Percentiles rank a stretch among this genome's conserved stretches.
These are phyloP conservation scores for Hafferia zeledoni DNA, from an alignment of 2,797 vertebrate species.

Conservation along the genomic window DNA sequence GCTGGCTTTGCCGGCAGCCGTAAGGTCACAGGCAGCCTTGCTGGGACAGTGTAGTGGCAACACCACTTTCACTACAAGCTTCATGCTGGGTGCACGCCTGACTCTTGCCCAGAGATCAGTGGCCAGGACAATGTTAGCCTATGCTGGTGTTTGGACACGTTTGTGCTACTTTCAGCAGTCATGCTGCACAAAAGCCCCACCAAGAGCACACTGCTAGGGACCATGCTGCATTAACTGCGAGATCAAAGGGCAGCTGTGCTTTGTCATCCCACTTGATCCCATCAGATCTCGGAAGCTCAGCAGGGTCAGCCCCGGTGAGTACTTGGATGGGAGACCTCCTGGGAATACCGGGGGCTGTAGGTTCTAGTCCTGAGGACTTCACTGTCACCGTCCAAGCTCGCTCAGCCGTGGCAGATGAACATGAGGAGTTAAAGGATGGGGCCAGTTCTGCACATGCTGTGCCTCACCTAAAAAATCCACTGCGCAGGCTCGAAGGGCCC, in stretches of 20 bases:
- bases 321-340: no score
- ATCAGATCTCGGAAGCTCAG: no score
- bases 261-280: neutral
- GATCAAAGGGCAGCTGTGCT: neutral
- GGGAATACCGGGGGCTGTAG: no score
- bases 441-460: no score
- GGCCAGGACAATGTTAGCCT: neutral
- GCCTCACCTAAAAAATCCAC: no score
- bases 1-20: neutral
- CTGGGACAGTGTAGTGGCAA: neutral
- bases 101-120: neutral
- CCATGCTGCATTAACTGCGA: neutral
- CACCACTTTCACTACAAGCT: neutral
- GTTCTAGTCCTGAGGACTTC: no score
- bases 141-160: neutral
- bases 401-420: no score
- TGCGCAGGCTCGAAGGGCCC: no score
- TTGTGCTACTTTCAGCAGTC: neutral
- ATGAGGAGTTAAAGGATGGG: no score
- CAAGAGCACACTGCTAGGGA: neutral
- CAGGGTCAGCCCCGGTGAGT: no score
- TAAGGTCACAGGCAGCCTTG: neutral
- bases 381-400: no score
- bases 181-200: neutral
- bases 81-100: neutral